Evolutionary conservation across 2,113 vertebrate species (phyloP).

Genomic region (Ifrita kowaldi): DNA sequence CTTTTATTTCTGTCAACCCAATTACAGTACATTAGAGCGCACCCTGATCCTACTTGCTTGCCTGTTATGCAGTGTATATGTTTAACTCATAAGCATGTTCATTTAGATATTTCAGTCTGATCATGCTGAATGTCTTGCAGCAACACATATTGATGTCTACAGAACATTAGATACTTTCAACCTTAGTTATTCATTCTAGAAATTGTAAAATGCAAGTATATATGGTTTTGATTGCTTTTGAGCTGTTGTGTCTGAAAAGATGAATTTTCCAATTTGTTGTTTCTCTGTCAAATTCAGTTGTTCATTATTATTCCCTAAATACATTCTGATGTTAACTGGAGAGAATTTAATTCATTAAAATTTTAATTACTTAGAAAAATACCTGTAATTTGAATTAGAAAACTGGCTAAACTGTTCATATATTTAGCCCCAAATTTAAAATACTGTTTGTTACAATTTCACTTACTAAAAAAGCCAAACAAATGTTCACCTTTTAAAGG

Average conservation of each 20-base stretch:
- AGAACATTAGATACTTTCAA: slow-evolving; percentile 59
- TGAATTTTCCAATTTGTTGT: background rate
- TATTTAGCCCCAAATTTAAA: background rate
- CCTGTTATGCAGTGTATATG: slow-evolving; percentile 69
- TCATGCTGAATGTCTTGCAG: slow-evolving; percentile 76
- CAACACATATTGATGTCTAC: slow-evolving; percentile 70
- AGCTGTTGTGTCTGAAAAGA: background rate
- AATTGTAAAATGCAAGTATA: slow-evolving; percentile 21
- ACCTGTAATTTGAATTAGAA: background rate
- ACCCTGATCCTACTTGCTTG: slow-evolving; percentile 65
- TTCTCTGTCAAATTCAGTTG: background rate
- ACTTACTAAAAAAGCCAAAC: background rate
- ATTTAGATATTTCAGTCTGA: slow-evolving; percentile 80
- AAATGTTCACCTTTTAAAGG: background rate
- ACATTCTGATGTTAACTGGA: background rate
- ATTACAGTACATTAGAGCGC: slow-evolving; percentile 71
- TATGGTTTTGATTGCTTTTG: background rate
- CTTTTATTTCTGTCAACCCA: slow-evolving; percentile 85
- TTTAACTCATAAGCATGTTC: slow-evolving; percentile 72
- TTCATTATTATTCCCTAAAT: background rate
- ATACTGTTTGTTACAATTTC: background rate
- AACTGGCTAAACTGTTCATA: background rate
- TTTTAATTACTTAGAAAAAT: slow-evolving; percentile 11
- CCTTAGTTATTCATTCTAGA: slow-evolving; percentile 13
- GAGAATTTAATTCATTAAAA: slow-evolving; percentile 20